Conservation (phyloP, 1,140 invertebrate species). For the Gerris buenoi region DNA sequence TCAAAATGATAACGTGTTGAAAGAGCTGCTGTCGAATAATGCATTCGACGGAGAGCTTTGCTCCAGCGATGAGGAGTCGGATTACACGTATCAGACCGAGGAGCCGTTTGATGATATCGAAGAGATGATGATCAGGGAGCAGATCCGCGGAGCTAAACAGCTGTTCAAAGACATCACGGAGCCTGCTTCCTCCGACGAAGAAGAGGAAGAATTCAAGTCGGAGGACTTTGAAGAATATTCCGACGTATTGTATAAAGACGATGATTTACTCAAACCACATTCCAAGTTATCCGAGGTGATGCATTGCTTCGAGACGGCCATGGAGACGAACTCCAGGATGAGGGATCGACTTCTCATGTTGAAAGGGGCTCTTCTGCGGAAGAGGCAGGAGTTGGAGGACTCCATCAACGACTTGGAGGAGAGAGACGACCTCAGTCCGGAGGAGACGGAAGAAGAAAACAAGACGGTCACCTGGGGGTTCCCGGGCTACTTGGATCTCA, state of each 20-base stretch:
- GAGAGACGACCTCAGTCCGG: background rate
- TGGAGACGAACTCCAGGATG: background rate
- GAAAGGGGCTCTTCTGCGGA: background rate
- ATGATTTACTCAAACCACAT: background rate
- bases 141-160: background rate
- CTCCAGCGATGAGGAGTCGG: background rate
- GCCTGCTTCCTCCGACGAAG: too few relatives aligned
- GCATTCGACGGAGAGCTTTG: background rate
- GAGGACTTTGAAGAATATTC: too few relatives aligned
- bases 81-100: background rate
- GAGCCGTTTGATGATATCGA: background rate
- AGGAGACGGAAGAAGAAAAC: background rate
- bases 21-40: background rate
- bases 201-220: too few relatives aligned
- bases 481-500: background rate
- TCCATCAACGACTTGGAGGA: background rate
- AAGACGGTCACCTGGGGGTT: background rate
- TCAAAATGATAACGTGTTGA: background rate
- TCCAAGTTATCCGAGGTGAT: background rate
- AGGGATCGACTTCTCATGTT: background rate
- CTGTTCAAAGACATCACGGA: background rate
- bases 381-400: background rate
- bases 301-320: background rate
- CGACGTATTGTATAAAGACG: background rate
- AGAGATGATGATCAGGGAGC: background rate